Evolutionary conservation across 2,888 invertebrate genomes (phyloP).

Genomic region (Autographa gamma): DNA sequence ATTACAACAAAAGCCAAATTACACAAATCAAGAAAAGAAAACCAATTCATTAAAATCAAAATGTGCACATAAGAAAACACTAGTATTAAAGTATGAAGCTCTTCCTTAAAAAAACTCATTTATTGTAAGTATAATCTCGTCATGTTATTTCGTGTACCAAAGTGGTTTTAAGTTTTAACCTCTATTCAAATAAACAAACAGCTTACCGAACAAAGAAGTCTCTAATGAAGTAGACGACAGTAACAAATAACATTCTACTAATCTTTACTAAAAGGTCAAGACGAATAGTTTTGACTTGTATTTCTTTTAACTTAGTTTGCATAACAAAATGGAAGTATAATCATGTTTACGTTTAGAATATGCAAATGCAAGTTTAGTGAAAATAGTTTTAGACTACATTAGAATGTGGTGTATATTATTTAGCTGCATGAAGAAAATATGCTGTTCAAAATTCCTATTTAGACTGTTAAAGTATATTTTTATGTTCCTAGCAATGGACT

Average conservation of each 20-base stretch:
- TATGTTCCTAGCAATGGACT: too few species aligned
- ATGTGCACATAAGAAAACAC: too few species aligned
- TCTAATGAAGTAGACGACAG: background rate
- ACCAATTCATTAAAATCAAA: too few species aligned
- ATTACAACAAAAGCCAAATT: too few species aligned
- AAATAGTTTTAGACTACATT: background rate
- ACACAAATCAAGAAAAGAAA: too few species aligned
- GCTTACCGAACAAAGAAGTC: background rate
- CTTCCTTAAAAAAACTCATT: background rate
- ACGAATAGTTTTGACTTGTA: background rate
- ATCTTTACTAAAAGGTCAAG: slow-evolving; percentile 1
- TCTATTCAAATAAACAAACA: background rate
- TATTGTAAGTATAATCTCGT: background rate
- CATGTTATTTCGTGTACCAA: background rate
- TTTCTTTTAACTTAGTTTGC: background rate
- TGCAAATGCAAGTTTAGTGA: background rate
- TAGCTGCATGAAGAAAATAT: background rate
- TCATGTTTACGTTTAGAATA: background rate
- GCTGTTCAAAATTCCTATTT: background rate
- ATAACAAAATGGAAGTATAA: slow-evolving; percentile 5
- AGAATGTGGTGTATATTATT: background rate
- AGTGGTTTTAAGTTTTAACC: too few species aligned
- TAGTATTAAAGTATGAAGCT: too few species aligned
- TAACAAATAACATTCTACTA: background rate
- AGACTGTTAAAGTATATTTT: too few species aligned